Percentiles rank a stretch among this genome's conserved stretches.
These are phyloP conservation scores for Pachymerium ferrugineum DNA, from an alignment of 2,888 invertebrate species.

Conservation along the genomic window DNA sequence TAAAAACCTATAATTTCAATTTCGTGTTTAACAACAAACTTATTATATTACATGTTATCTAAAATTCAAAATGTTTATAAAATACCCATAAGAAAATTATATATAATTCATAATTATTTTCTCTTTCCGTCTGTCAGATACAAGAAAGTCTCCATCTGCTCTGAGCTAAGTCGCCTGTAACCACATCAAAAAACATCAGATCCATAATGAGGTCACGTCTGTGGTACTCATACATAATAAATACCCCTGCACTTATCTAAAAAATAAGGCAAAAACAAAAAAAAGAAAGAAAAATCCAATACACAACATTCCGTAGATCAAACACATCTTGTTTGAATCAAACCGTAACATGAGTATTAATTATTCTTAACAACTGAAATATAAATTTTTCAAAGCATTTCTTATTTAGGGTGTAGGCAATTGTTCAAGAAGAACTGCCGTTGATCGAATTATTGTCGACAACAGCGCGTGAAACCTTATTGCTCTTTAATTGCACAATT, in stretches of 20 bases:
- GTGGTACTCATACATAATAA: background rate
- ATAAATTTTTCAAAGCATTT: background rate
- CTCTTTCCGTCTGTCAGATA: background rate
- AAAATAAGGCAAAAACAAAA: too few species aligned
- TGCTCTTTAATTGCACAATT: background rate
- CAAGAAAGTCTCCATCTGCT: background rate
- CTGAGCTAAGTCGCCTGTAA: background rate
- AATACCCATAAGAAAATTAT: too few species aligned
- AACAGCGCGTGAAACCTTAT: conserved; percentile 4
- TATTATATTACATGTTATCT: too few species aligned
- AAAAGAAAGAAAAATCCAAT: background rate
- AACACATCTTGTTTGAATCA: conserved; percentile 1
- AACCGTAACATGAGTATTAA: background rate
- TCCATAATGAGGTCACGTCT: background rate
- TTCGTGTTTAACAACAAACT: too few species aligned
- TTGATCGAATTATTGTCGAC: conserved; percentile 16
- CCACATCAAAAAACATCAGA: background rate
- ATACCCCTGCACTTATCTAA: background rate
- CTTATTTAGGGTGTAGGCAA: background rate
- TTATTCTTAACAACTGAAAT: background rate
- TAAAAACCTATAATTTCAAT: too few species aligned
- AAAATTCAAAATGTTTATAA: too few species aligned
- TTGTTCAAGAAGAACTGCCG: background rate
- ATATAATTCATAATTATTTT: too few species aligned
- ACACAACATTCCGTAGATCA: background rate